Evolutionary conservation across 2,797 vertebrate genomes (phyloP).

Genomic region (Fundulus diaphanus): DNA sequence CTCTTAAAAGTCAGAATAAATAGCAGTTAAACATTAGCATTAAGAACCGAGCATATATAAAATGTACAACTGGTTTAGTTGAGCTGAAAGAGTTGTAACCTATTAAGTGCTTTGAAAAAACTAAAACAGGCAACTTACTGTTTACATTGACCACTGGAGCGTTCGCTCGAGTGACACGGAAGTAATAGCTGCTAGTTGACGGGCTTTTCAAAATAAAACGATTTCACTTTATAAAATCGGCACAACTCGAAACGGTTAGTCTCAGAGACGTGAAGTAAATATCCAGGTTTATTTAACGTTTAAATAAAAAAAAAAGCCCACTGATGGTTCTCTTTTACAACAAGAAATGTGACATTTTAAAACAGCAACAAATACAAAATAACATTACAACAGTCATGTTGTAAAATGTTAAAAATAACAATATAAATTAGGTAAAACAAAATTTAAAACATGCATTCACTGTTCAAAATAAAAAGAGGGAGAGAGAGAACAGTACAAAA

Average conservation of each 20-base stretch:
- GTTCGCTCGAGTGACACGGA: constrained; percentile 43
- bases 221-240: background rate
- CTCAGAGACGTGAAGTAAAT: background rate
- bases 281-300: background rate
- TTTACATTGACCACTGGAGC: constrained; percentile 33
- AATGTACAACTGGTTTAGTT: background rate
- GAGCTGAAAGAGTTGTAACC: background rate
- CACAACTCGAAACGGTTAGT: background rate
- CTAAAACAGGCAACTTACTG: constrained; percentile 5
- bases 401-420: no score
- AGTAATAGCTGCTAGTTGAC: constrained; percentile 28
- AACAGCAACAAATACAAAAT: no score
- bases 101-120: background rate
- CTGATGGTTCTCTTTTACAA: no score
- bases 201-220: background rate
- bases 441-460: no score
- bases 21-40: constrained; percentile 25
- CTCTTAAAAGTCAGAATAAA: background rate
- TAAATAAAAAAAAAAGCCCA: no score
- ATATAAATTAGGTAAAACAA: no score
- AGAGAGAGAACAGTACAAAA: no score
- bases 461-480: no score
- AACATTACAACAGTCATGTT: no score
- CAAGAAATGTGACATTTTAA: no score
- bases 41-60: background rate